Base-by-base conservation (phyloP, 2,113 vertebrate species). In the Pyrgilauda ruficollis region DNA sequence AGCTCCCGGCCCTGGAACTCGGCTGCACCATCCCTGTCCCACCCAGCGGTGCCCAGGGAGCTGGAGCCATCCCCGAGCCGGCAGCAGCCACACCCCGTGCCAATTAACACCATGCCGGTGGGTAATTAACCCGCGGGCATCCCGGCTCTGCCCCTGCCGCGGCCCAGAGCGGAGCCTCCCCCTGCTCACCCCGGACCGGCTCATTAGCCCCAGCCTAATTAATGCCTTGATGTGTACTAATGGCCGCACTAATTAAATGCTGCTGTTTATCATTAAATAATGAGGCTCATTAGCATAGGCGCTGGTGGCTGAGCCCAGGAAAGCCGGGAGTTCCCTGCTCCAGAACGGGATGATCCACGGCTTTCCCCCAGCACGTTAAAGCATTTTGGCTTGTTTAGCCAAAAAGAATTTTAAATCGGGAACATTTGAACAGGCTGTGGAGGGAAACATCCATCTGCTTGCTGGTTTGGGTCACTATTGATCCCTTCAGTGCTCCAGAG, bases 251-350 rank as follows among this genome's bases (percentile, higher is more conserved):
- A 96, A 97, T 94, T 94, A 95, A 96, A 46, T 21, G 66, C 11
- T 33, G 87, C 80, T 82, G 73, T n/a, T 95, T 39, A 64, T 89
- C 74, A 93, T 92, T 87, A 85, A 95, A 62, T 79, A 89, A 96
- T 43, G 74, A 79, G 56, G 6, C 81, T 95, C 67, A 62, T 95
- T 76, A 96, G 84, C 87, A 89, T 81, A 18, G 0, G 6, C 46
- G 6, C 46, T 18, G 83, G 59, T 13, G 59, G 7, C 28, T 76
- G 8, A 30, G 66, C 64, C 7, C 13, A 9, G 59, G 31, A 14
- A 67, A 66, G 19, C 67, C 23, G 44, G 0, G 4, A 47, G 44
- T 41, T 33, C 72, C 4, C 55, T 23, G 22, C 68, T 87, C 64
- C 17, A 0, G 17, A 49, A 28, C 6, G 1, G 22, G 10, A 28